These are phyloP conservation scores for Polypterus bichir DNA, from an alignment of 2,113 vertebrate species.

Conservation along the genomic window DNA sequence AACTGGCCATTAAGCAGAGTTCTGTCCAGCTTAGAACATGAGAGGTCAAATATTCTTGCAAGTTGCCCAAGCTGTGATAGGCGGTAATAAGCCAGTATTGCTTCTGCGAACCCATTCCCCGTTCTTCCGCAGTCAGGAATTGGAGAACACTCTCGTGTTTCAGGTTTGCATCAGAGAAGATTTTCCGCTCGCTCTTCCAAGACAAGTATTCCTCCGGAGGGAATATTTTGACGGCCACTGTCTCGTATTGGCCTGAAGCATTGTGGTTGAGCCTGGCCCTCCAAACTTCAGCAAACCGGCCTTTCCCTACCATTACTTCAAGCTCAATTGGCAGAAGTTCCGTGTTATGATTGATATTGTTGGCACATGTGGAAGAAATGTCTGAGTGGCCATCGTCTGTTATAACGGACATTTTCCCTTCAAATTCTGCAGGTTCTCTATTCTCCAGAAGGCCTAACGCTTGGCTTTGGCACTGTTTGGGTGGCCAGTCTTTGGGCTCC, in stretches of 20 bases:
- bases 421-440: slow-evolving; percentile 15
- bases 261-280: slow-evolving; percentile 54
- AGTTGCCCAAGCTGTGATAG: slow-evolving; percentile 70
- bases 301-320: slow-evolving; percentile 69
- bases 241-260: slow-evolving; percentile 47
- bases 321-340: slow-evolving; percentile 69
- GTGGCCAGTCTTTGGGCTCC: slow-evolving; percentile 49
- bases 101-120: slow-evolving; percentile 38
- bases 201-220: slow-evolving; percentile 62
- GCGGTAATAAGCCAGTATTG: slow-evolving; percentile 80
- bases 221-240: slow-evolving; percentile 77
- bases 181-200: slow-evolving; percentile 69
- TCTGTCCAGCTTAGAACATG: slow-evolving; percentile 66
- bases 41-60: slow-evolving; percentile 67
- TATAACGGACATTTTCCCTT: slow-evolving; percentile 33
- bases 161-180: slow-evolving; percentile 61
- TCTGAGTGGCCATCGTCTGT: slow-evolving; percentile 25
- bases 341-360: slow-evolving; percentile 31
- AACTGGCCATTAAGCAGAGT: slow-evolving; percentile 57
- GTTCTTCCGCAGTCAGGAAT: slow-evolving; percentile 65
- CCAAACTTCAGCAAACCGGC: slow-evolving; percentile 75
- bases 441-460: slow-evolving; percentile 28
- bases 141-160: slow-evolving; percentile 67
- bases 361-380: slow-evolving; percentile 22
- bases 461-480: slow-evolving; percentile 39